Evolutionary conservation across 2,888 invertebrate species (phyloP).

Genomic region (Pandemis cinnamomeana): DNA sequence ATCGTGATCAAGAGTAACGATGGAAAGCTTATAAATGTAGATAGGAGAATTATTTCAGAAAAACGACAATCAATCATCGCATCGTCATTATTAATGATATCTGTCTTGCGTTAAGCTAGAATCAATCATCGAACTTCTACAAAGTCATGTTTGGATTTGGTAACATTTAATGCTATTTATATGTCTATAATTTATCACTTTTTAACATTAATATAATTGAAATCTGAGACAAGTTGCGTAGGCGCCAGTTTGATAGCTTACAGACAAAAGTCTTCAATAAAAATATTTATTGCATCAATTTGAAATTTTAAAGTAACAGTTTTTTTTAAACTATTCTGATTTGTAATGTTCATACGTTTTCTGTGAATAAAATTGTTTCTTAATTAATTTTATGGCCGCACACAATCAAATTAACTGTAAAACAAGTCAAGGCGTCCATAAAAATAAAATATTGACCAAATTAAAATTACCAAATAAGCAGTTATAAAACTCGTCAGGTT

Average conservation of each 20-base stretch:
- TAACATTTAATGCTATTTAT: constrained; percentile 39
- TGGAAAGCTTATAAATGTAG: constrained; percentile 44
- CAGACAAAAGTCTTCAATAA: constrained; percentile 1
- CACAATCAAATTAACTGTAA: constrained; percentile 32
- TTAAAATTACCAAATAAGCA: constrained; percentile 38
- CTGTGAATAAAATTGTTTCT: constrained; percentile 18
- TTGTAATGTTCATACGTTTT: constrained; percentile 22
- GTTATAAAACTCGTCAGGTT: constrained; percentile 34
- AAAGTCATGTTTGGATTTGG: constrained; percentile 50
- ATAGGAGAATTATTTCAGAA: constrained; percentile 60
- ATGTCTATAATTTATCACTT: constrained; percentile 33
- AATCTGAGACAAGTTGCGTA: constrained; percentile 24
- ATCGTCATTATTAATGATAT: constrained; percentile 74
- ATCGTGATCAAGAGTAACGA: constrained; percentile 58
- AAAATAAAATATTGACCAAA: constrained; percentile 35
- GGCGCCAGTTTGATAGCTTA: constrained; percentile 29
- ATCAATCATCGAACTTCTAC: constrained; percentile 67
- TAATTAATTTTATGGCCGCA: constrained; percentile 28
- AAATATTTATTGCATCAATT: constrained; percentile 18
- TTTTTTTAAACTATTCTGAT: constrained; percentile 30
- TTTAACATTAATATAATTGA: constrained; percentile 33
- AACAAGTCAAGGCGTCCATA: constrained; percentile 34
- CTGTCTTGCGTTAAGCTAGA: constrained; percentile 63
- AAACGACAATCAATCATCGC: constrained; percentile 69
- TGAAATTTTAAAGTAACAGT: constrained; percentile 12